phyloP scores from a whole-genome alignment of 2,888 invertebrate species.

The Quadroppia sp. region DNA sequence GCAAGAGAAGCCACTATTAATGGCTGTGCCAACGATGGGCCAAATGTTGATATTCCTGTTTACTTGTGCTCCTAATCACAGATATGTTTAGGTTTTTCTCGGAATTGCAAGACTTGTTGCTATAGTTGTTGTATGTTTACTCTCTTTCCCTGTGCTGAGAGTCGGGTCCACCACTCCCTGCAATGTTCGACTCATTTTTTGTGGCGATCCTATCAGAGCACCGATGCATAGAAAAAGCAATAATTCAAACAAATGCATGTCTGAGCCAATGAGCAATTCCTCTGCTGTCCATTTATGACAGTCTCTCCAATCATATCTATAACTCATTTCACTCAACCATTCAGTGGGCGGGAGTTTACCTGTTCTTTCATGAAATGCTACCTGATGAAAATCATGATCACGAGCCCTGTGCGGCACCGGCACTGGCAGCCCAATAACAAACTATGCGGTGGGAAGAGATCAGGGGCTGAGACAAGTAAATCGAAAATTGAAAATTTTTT shows the following conservation, averaged over 20 bases:
- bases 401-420: neutral
- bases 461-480: neutral
- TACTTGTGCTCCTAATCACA: neutral
- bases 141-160: neutral
- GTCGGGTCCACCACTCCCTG: conserved; percentile 17
- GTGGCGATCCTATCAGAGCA: conserved; percentile 25
- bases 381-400: conserved; percentile 30
- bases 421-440: neutral
- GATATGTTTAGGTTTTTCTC: neutral
- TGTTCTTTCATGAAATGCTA: conserved; percentile 12
- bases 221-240: conserved; percentile 31
- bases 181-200: neutral
- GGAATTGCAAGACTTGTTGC: conserved; percentile 17
- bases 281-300: conserved; percentile 29
- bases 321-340: neutral
- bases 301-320: conserved; percentile 4
- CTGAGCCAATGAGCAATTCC: conserved; percentile 24
- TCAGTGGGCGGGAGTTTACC: conserved; percentile 25
- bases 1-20: neutral
- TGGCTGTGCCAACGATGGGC: neutral
- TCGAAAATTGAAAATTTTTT: conserved; percentile 26
- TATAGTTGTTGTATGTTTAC: neutral
- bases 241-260: conserved; percentile 7
- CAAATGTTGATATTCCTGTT: conserved; percentile 27
- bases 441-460: neutral